Conservation (phyloP, 2,113 vertebrate species). For the Coptodon bakossiorum region DNA sequence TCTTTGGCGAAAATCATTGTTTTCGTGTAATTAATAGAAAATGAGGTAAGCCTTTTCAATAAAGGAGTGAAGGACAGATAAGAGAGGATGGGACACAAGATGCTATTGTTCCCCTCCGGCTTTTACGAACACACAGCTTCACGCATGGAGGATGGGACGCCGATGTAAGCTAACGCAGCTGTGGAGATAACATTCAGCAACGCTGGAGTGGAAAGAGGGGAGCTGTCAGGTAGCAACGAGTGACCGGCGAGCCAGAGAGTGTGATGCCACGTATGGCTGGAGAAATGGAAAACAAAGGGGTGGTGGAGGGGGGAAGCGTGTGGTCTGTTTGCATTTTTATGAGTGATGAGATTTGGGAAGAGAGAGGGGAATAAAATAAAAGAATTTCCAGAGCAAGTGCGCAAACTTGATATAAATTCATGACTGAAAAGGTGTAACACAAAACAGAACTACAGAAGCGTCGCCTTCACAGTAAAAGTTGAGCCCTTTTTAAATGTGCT, state of each 20-base stretch:
- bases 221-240: not conserved
- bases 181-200: conserved; percentile 38
- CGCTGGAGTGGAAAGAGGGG: not conserved
- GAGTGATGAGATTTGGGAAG: not conserved
- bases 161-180: conserved; percentile 20
- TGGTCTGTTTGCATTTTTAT: not conserved
- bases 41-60: conserved; percentile 43
- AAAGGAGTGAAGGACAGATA: conserved; percentile 39
- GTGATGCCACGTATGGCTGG: not conserved
- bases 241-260: not conserved
- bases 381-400: not conserved
- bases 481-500: not conserved
- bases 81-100: conserved; percentile 11
- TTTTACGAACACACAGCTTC: not conserved
- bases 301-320: fast-evolving
- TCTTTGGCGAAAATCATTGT: conserved; percentile 48
- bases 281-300: not conserved
- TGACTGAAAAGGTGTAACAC: not conserved
- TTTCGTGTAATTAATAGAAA: conserved; percentile 60
- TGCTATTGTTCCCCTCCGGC: conserved; percentile 23
- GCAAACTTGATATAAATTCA: not conserved
- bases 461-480: not conserved
- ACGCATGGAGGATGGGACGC: not conserved
- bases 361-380: not conserved
- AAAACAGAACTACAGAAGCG: not conserved